These are phyloP conservation scores for Oenanthe oenanthe DNA, from an alignment of 2,113 vertebrate species.

Conservation along the genomic window DNA sequence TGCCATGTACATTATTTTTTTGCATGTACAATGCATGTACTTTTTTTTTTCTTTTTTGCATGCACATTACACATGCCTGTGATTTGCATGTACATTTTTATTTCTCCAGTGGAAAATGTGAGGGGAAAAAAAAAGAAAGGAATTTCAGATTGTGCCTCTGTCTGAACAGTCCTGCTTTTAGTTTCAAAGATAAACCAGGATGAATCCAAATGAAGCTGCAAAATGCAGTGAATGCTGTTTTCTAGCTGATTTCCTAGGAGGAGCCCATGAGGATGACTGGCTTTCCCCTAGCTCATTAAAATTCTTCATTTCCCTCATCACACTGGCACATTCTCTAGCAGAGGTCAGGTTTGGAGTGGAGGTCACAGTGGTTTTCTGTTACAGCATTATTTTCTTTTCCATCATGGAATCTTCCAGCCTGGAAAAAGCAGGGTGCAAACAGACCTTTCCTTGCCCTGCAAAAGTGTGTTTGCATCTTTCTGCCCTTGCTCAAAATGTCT, in stretches of 20 bases:
- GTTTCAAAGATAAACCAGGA: neutral
- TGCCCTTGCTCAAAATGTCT: neutral
- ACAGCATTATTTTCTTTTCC: conserved; percentile 24
- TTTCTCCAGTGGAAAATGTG: neutral
- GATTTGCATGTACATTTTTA: neutral
- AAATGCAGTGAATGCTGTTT: neutral
- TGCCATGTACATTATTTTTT: neutral
- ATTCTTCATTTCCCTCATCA: conserved; percentile 38
- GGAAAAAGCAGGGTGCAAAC: neutral
- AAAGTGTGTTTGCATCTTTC: neutral
- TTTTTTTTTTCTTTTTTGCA: too few relatives aligned
- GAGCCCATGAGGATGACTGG: neutral
- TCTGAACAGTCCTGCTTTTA: neutral
- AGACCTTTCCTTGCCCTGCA: neutral
- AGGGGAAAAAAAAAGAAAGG: neutral
- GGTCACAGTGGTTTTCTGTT: neutral
- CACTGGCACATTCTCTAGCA: conserved; percentile 27
- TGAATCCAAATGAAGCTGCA: neutral
- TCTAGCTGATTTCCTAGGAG: neutral
- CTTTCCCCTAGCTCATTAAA: conserved; percentile 19
- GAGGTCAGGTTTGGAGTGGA: neutral
- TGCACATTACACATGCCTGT: too few relatives aligned
- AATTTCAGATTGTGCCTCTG: neutral
- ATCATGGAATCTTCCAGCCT: neutral
- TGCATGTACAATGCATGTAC: too few relatives aligned